Conservation (phyloP, 2,888 invertebrate species). For the Meta bourneti region DNA sequence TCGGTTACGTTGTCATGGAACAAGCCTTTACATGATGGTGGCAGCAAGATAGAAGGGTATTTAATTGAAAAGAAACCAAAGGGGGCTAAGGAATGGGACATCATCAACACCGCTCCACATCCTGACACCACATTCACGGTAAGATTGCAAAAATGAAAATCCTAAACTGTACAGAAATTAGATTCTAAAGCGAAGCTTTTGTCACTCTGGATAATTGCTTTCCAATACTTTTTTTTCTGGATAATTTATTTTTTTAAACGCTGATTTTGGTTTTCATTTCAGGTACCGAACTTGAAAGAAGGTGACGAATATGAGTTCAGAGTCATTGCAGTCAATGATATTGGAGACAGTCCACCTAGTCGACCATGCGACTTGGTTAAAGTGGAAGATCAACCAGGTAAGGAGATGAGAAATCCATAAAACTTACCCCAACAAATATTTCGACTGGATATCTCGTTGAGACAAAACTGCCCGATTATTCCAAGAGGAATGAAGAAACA, state of each 20-base stretch:
- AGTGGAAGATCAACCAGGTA: constrained; percentile 90
- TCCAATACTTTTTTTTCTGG: not conserved
- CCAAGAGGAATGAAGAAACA: no score
- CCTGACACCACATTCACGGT: constrained; percentile 88
- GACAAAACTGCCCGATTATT: no score
- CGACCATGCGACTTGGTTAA: constrained; percentile 83
- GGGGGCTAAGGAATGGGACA: constrained; percentile 91
- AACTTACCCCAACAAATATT: not conserved
- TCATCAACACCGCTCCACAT: constrained; percentile 90
- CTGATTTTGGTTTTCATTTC: not conserved
- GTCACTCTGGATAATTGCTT: not conserved
- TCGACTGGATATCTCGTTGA: not conserved
- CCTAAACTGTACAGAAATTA: not conserved
- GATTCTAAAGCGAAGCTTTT: not conserved
- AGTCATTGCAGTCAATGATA: constrained; percentile 91
- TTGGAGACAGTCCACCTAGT: constrained; percentile 83
- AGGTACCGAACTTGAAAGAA: constrained; percentile 84
- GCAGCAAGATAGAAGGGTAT: constrained; percentile 94
- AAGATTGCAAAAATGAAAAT: constrained; percentile 12
- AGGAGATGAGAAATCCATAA: not conserved
- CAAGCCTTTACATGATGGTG: constrained; percentile 92
- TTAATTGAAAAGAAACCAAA: constrained; percentile 93
- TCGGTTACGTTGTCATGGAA: constrained; percentile 92
- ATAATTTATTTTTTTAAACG: not conserved
- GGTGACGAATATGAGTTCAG: constrained; percentile 97